Conservation (phyloP, 1,140 invertebrate genomes). For the Bombus fervidus region DNA sequence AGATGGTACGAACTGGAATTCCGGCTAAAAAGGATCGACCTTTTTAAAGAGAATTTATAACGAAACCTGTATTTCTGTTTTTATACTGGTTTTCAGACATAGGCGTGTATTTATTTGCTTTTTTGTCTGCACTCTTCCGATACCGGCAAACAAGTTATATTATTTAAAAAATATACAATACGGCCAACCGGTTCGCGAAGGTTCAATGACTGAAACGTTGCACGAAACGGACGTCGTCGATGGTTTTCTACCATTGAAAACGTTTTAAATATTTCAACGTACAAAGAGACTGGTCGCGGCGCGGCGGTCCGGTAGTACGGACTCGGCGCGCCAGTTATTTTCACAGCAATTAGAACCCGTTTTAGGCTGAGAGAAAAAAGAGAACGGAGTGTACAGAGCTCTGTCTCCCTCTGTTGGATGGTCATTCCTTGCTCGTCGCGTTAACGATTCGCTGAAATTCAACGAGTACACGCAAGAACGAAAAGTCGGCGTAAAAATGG, state of each 20-base stretch:
- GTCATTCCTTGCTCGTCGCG: not conserved
- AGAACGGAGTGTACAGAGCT: too few relatives aligned
- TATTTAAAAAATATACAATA: too few relatives aligned
- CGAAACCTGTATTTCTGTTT: not conserved
- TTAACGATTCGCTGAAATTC: not conserved
- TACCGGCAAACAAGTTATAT: too few relatives aligned
- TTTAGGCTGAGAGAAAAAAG: not conserved
- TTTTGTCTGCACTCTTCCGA: not conserved
- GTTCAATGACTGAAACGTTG: not conserved
- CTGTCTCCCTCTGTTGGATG: not conserved
- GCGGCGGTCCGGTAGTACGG: not conserved
- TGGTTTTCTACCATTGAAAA: not conserved
- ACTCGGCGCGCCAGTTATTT: not conserved
- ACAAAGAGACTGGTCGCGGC: not conserved
- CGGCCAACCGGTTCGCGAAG: not conserved
- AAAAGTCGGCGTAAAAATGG: not conserved
- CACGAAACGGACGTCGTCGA: not conserved
- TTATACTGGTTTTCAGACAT: not conserved
- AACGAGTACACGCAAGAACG: not conserved
- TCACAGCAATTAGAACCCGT: slow-evolving; percentile 22
- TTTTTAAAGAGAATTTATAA: not conserved
- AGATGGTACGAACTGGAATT: not conserved
- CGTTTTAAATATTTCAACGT: slow-evolving; percentile 20
- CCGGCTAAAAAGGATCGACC: not conserved
- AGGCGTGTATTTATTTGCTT: not conserved